Evolutionary conservation across 2,797 vertebrate species (phyloP).

Genomic region (Distichodus sexfasciatus): DNA sequence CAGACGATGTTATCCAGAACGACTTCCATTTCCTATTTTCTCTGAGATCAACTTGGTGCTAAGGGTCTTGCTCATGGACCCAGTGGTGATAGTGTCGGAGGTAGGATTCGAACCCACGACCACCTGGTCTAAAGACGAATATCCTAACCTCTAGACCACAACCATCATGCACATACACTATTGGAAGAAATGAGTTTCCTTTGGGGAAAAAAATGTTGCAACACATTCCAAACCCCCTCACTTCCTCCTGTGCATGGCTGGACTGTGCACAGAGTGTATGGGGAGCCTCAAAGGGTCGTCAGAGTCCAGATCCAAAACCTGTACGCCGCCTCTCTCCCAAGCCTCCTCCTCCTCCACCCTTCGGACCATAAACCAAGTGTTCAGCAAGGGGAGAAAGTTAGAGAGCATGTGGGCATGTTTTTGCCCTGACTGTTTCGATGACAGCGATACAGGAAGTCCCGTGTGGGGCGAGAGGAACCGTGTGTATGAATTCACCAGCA

Average conservation of each 20-base stretch:
- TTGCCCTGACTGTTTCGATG: slow-evolving; percentile 50
- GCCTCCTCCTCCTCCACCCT: too few relatives aligned
- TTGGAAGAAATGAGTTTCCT: not conserved
- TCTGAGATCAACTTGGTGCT: too few relatives aligned
- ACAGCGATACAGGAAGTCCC: slow-evolving; percentile 64
- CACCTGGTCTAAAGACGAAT: too few relatives aligned
- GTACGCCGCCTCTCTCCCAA: not conserved
- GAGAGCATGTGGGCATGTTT: slow-evolving; percentile 58
- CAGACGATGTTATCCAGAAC: too few relatives aligned
- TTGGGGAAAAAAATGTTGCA: not conserved
- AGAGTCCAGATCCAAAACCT: slow-evolving; percentile 60
- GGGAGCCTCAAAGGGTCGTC: slow-evolving; percentile 68
- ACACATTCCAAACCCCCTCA: not conserved
- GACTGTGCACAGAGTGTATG: slow-evolving; percentile 57
- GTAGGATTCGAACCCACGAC: too few relatives aligned
- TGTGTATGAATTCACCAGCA: slow-evolving; percentile 72
- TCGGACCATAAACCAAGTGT: slow-evolving; percentile 37
- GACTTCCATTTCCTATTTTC: too few relatives aligned
- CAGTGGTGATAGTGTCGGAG: too few relatives aligned
- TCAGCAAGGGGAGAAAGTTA: slow-evolving; percentile 67
- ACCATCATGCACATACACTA: too few relatives aligned
- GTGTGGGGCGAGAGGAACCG: slow-evolving; percentile 66
- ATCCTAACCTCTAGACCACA: too few relatives aligned
- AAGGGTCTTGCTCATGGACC: too few relatives aligned
- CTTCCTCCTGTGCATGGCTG: slow-evolving; percentile 59